These are phyloP conservation scores for Hipposideros larvatus DNA, from an alignment of 2,797 vertebrate genomes.

Conservation along the genomic window DNA sequence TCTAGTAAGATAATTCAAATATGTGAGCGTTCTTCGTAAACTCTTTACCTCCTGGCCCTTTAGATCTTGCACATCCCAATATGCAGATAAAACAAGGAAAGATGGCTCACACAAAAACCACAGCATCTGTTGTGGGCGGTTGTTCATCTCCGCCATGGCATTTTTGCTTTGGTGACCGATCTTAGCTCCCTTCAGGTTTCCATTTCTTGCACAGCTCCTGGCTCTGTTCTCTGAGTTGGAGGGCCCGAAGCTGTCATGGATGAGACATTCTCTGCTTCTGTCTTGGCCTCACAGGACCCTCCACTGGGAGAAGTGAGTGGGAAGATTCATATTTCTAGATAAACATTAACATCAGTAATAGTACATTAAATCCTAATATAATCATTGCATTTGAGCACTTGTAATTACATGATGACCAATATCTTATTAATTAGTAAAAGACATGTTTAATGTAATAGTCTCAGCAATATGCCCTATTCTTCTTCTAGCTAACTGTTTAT, in stretches of 20 bases:
- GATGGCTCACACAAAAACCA: background rate
- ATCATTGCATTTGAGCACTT: constrained; percentile 55
- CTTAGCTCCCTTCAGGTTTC: background rate
- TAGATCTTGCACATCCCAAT: background rate
- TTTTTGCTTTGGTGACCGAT: background rate
- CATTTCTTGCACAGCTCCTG: background rate
- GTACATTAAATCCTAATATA: constrained; percentile 43
- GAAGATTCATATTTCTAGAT: constrained; percentile 25
- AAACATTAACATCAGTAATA: constrained; percentile 45
- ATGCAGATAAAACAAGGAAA: background rate
- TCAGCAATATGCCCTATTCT: constrained; percentile 60
- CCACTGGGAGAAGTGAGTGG: background rate
- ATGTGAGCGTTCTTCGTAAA: background rate
- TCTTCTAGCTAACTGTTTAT: constrained; percentile 73
- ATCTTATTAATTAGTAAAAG: constrained; percentile 76
- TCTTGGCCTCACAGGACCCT: background rate
- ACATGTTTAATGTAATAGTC: constrained; percentile 59
- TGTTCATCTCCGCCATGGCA: background rate
- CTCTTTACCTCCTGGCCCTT: background rate
- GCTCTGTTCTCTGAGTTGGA: background rate
- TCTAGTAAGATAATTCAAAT: background rate
- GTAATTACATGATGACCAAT: constrained; percentile 53
- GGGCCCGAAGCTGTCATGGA: background rate
- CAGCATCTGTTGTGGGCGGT: background rate
- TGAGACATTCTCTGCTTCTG: background rate